Percentiles rank a stretch among this genome's conserved stretches.
These are phyloP conservation scores for Colletes gigas DNA, from an alignment of 1,140 invertebrate genomes.

Conservation along the genomic window DNA sequence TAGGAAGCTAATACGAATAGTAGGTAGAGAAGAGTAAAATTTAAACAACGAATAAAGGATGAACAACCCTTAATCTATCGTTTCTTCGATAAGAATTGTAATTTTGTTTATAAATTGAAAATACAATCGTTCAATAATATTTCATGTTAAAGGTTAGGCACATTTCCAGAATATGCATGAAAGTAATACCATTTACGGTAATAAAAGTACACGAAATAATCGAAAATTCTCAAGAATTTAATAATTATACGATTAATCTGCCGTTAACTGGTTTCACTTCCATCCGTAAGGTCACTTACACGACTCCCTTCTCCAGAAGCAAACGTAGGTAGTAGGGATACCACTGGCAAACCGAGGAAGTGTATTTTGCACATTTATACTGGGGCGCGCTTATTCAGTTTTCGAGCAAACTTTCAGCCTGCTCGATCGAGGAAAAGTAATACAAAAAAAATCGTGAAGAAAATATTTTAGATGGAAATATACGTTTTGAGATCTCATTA, in stretches of 20 bases:
- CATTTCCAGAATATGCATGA: neutral
- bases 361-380: neutral
- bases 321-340: neutral
- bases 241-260: conserved; percentile 28
- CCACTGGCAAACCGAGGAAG: neutral
- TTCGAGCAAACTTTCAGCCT: too few relatives aligned
- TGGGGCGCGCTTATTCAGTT: neutral
- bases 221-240: neutral
- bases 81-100: too few relatives aligned
- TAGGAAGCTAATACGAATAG: too few relatives aligned
- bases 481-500: too few relatives aligned
- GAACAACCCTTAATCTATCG: too few relatives aligned
- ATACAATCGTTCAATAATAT: too few relatives aligned
- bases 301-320: neutral
- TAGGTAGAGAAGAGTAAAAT: too few relatives aligned
- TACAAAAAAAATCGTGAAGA: too few relatives aligned
- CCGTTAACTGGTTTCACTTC: conserved; percentile 13
- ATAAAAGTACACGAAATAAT: neutral
- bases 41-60: too few relatives aligned
- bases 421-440: too few relatives aligned
- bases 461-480: too few relatives aligned
- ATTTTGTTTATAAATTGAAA: too few relatives aligned
- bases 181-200: neutral
- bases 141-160: neutral
- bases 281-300: conserved; percentile 34